Evolutionary conservation across 2,797 vertebrate genomes (phyloP).

Genomic region (Crax fasciolata): DNA sequence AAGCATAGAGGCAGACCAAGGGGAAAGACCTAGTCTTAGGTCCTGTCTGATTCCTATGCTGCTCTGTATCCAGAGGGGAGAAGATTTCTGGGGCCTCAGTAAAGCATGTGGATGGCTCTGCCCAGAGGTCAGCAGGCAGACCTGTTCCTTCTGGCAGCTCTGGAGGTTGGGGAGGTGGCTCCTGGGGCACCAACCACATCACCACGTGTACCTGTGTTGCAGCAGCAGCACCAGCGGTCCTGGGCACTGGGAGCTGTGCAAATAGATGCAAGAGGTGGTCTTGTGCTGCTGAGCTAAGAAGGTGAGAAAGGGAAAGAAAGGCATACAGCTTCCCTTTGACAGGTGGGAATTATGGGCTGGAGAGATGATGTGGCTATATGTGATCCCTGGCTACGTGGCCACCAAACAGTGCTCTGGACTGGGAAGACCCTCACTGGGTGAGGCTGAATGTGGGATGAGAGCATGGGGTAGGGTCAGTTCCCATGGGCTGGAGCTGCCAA

Average conservation of each 20-base stretch:
- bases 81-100: neutral
- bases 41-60: neutral
- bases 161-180: no score
- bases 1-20: neutral
- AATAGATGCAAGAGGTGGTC: rapidly evolving
- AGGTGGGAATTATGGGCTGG: neutral
- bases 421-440: neutral
- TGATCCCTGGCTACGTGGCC: neutral
- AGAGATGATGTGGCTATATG: neutral
- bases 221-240: neutral
- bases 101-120: neutral
- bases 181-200: no score
- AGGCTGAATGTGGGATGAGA: neutral
- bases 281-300: neutral
- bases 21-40: neutral
- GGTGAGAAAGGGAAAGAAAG: neutral
- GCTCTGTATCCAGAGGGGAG: neutral
- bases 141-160: no score
- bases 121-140: no score
- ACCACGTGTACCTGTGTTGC: neutral
- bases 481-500: neutral
- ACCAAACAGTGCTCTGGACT: neutral
- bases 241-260: neutral
- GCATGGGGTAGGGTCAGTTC: rapidly evolving
- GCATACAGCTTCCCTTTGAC: neutral